These are phyloP conservation scores for Bembecia ichneumoniformis DNA, from an alignment of 2,888 invertebrate species.

Conservation along the genomic window DNA sequence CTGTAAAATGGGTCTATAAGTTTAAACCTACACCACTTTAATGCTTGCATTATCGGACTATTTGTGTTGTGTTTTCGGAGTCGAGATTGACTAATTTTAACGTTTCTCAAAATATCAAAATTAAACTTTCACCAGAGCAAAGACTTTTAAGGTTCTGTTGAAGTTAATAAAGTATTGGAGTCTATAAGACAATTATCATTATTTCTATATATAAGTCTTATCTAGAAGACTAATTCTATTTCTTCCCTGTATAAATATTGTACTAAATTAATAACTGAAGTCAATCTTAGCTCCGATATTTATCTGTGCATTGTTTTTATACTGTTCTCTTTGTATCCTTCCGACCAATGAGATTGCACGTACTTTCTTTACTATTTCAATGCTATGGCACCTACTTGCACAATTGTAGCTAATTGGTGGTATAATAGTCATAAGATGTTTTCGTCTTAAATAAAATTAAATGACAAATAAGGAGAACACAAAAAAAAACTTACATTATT, in stretches of 20 bases:
- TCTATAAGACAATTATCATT: no score
- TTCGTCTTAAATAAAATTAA: neutral
- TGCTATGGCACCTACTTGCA: slow-evolving; percentile 35
- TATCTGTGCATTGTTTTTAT: slow-evolving; percentile 33
- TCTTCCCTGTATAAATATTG: no score
- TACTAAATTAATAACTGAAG: no score
- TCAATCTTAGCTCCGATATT: slow-evolving; percentile 26
- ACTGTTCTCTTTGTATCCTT: slow-evolving; percentile 46
- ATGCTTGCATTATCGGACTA: slow-evolving; percentile 51
- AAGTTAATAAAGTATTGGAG: no score
- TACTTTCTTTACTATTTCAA: slow-evolving; percentile 33
- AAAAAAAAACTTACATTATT: no score
- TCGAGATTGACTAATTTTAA: slow-evolving; percentile 20
- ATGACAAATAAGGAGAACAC: no score
- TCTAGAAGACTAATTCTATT: no score
- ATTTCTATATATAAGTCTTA: no score
- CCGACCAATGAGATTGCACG: slow-evolving; percentile 66
- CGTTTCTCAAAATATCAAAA: no score
- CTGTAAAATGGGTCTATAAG: slow-evolving; percentile 26
- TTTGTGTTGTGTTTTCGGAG: slow-evolving; percentile 41
- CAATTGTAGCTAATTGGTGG: slow-evolving; percentile 28
- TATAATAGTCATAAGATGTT: slow-evolving; percentile 21
- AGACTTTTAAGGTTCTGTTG: no score
- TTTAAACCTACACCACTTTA: slow-evolving; percentile 31
- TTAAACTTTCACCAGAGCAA: no score